Evolutionary conservation across 37 sponge, comb jelly and placozoan genomes (phyloP), one percentile per base, ranked within the genome.

Genomic region (Hormiphora californensis): DNA sequence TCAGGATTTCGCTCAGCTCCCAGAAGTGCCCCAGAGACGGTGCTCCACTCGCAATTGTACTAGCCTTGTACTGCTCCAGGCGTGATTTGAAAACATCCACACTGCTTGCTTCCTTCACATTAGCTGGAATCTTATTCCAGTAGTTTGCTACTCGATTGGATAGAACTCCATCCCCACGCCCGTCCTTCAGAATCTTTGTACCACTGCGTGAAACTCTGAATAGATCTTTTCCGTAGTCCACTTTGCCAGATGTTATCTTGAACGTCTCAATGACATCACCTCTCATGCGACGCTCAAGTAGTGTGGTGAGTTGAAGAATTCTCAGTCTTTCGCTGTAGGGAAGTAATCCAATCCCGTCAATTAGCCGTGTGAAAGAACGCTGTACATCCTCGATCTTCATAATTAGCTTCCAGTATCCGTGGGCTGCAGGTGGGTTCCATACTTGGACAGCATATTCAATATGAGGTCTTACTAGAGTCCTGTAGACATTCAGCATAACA

Each of bases 371-470:
- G 23, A 73, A 73, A 9, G 34, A 44, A 8, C 81, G 31, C 43
- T 73, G 81, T 27, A 73, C 81, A 44, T 73, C 9, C 81, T 73
- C 81, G 81, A 73, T 73, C n/a, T 73, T 51, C 81, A 73, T 73
- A 23, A 73, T 73, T 22, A 73, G 9, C 43, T 73, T 73, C 46
- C 81, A 73, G 81, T 73, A 44, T 21, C 81, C 81, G 43, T 73
- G 81, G 21, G 34, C 35, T 40, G 81, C 81, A 44, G 49, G 0
- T 30, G 35, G 35, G 22, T 73, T 73, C 81, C 81, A 73, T 23
- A 73, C 4, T 33, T 73, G 81, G 46, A 36, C 39, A 73, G 49
- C 34, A 40, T 73, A 73, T 40, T 73, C 81, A 38, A 73, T 44
- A 30, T 73, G 81, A 40, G 81, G 81, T 7, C 81, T 44, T 33